phyloP scores from a whole-genome alignment of 1,140 invertebrate genomes.

The Varroa destructor region DNA sequence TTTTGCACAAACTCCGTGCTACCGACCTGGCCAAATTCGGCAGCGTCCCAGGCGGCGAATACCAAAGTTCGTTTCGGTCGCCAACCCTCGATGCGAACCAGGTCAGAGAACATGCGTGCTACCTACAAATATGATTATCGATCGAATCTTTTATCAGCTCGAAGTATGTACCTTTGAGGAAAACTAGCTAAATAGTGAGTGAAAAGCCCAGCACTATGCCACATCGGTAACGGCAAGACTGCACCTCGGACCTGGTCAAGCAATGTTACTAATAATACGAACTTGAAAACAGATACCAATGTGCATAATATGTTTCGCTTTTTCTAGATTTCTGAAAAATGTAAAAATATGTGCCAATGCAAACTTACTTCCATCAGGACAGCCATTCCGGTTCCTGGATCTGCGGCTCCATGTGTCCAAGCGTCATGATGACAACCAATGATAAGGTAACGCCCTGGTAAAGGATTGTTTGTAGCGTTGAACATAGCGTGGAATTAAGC shows the following conservation, averaged over 20 bases:
- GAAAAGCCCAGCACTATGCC: too few species aligned
- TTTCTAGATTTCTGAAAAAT: too few species aligned
- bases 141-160: not conserved
- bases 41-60: constrained; percentile 41
- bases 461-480: constrained; percentile 19
- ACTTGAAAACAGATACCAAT: too few species aligned
- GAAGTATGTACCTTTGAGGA: too few species aligned
- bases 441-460: constrained; percentile 35
- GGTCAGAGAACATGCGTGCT: constrained; percentile 19
- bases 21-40: constrained; percentile 37
- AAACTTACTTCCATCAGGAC: constrained; percentile 34
- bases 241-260: too few species aligned
- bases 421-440: constrained; percentile 37
- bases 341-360: too few species aligned
- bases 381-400: constrained; percentile 36
- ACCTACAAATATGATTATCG: constrained; percentile 6
- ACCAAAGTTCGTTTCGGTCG: constrained; percentile 42
- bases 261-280: too few species aligned
- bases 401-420: constrained; percentile 36
- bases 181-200: constrained; percentile 8
- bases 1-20: constrained; percentile 37
- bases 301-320: too few species aligned
- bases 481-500: not conserved
- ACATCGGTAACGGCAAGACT: too few species aligned
- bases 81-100: constrained; percentile 37